Conservation (phyloP, 2,888 invertebrate species). For the Scaptodrosophila latifasciaeformis region DNA sequence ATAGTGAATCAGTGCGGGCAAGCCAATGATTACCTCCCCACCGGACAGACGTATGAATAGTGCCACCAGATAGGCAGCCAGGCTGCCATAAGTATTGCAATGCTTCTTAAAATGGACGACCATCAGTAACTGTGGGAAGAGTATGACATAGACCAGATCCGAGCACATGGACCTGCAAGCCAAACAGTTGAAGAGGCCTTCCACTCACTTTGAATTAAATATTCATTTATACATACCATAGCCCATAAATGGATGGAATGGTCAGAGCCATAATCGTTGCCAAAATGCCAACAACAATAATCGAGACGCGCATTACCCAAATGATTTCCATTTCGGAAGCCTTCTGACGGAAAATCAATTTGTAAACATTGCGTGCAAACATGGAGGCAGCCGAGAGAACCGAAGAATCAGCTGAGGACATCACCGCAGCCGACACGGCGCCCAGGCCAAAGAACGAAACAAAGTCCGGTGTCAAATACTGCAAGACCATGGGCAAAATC, state of each 20-base stretch:
- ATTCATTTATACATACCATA: conserved; percentile 82
- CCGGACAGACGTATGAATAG: conserved; percentile 88
- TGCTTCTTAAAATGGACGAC: conserved; percentile 96
- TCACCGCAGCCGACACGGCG: conserved; percentile 98
- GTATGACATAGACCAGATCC: conserved; percentile 98
- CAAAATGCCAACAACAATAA: conserved; percentile 92
- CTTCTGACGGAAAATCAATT: conserved; percentile 95
- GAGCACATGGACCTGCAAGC: conserved; percentile 93
- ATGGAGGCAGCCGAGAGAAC: conserved; percentile 98
- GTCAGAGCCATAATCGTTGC: conserved; percentile 97
- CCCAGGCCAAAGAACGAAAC: conserved; percentile 98
- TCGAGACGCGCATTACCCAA: conserved; percentile 95
- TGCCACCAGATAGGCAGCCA: conserved; percentile 91
- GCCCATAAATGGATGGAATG: conserved; percentile 97
- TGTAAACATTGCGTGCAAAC: conserved; percentile 99
- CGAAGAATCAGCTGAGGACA: conserved; percentile 99
- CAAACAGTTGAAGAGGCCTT: conserved; percentile 13
- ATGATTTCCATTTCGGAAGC: conserved; percentile 98
- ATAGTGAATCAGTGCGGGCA: conserved; percentile 89
- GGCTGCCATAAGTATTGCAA: conserved; percentile 98
- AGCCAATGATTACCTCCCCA: conserved; percentile 88
- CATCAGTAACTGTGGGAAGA: conserved; percentile 98
- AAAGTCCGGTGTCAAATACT: conserved; percentile 95
- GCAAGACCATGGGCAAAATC: conserved; percentile 97
- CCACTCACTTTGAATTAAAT: conserved; percentile 27